These are phyloP conservation scores for Hydrophis major DNA, from an alignment of 2,797 vertebrate species.

Conservation along the genomic window DNA sequence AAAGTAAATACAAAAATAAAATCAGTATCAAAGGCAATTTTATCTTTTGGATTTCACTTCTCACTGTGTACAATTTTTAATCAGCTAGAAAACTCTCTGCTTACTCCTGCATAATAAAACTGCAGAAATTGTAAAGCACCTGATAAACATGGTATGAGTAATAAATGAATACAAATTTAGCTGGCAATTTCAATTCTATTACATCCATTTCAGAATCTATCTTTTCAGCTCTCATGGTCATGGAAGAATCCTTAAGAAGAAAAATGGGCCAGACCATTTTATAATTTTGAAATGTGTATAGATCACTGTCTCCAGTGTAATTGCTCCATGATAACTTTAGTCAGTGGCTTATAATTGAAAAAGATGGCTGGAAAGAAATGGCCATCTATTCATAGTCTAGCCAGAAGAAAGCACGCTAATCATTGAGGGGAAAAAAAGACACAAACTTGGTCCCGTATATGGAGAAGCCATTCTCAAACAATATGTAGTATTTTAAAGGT, in stretches of 20 bases:
- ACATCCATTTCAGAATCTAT: background rate
- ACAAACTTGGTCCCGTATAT: background rate
- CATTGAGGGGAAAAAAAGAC: background rate
- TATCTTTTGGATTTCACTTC: slow-evolving; percentile 15
- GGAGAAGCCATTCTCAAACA: background rate
- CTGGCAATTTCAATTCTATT: background rate
- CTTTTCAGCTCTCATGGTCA: background rate
- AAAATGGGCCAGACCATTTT: background rate
- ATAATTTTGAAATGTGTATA: background rate
- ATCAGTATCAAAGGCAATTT: background rate
- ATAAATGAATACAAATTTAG: background rate
- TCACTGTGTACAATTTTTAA: background rate
- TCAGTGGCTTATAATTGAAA: background rate
- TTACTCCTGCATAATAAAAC: background rate
- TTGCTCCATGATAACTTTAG: background rate
- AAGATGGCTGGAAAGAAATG: background rate
- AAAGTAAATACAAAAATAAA: slow-evolving; percentile 38
- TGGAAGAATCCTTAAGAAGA: background rate
- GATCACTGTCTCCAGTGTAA: background rate
- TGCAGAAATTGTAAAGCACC: background rate
- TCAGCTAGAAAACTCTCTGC: background rate
- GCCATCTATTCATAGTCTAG: background rate
- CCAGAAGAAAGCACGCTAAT: background rate
- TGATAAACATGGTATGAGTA: background rate
- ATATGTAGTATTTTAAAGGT: background rate